Conservation (phyloP, 2,888 invertebrate genomes). For the Raillietiella orientalis region DNA sequence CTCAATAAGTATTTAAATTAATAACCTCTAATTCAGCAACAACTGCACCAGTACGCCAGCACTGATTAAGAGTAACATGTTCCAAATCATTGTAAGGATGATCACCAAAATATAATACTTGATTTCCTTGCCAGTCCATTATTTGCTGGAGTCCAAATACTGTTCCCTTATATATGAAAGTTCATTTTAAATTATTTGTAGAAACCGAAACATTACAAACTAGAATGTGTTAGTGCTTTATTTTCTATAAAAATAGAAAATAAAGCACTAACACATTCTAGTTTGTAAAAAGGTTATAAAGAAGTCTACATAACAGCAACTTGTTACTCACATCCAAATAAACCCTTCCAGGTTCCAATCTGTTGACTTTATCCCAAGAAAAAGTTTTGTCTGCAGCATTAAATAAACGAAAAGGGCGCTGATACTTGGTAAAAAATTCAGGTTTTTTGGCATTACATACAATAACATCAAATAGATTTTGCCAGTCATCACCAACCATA, state of each 20-base stretch:
- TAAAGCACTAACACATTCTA: not conserved
- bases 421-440: conserved; percentile 55
- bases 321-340: conserved; percentile 66
- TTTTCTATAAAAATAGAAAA: conserved; percentile 2
- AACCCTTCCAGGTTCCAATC: conserved; percentile 51
- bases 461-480: conserved; percentile 64
- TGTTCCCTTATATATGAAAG: conserved; percentile 56
- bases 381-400: conserved; percentile 46
- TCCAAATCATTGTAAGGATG: conserved; percentile 92
- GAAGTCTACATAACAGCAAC: too few species aligned
- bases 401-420: conserved; percentile 59
- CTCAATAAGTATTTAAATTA: conserved; percentile 5
- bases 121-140: conserved; percentile 70
- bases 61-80: conserved; percentile 77
- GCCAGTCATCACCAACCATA: conserved; percentile 61
- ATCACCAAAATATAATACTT: conserved; percentile 87
- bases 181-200: conserved; percentile 7
- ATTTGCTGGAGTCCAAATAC: conserved; percentile 62
- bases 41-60: conserved; percentile 91
- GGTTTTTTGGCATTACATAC: conserved; percentile 87
- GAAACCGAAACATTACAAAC: conserved; percentile 5
- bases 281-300: too few species aligned
- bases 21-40: conserved; percentile 66
- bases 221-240: not conserved
- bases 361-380: conserved; percentile 65